Conservation (phyloP, 2,888 invertebrate species). For the Ennomos fuscantarius region DNA sequence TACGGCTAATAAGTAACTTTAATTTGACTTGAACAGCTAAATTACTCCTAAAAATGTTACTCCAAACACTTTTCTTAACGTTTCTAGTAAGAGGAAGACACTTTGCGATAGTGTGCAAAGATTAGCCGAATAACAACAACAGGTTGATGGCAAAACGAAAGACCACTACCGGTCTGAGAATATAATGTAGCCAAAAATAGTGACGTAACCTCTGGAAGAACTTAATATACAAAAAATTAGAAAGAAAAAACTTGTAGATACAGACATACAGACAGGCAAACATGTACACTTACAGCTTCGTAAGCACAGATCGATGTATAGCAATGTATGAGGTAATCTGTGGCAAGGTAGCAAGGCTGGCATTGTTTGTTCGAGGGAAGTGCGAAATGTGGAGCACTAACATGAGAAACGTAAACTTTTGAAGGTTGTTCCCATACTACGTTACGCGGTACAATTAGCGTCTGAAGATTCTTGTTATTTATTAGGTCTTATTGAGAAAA, state of each 20-base stretch:
- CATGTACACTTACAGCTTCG: conserved; percentile 1
- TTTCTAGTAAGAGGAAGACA: too few relatives aligned
- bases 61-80: too few relatives aligned
- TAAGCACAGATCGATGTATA: conserved; percentile 47
- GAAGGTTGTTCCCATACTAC: conserved; percentile 44
- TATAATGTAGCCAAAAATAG: neutral
- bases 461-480: conserved; percentile 33
- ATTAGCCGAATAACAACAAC: too few relatives aligned
- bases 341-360: conserved; percentile 68
- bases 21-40: too few relatives aligned
- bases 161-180: neutral
- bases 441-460: conserved; percentile 32
- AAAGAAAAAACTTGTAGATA: too few relatives aligned
- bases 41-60: too few relatives aligned
- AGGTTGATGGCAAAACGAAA: too few relatives aligned
- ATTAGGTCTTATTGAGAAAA: conserved; percentile 29
- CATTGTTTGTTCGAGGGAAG: conserved; percentile 55
- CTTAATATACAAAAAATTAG: too few relatives aligned
- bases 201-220: too few relatives aligned
- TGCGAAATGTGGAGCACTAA: conserved; percentile 58
- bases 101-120: too few relatives aligned
- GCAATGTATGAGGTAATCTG: conserved; percentile 19
- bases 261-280: neutral
- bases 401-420: conserved; percentile 59
- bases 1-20: too few relatives aligned